phyloP scores from a whole-genome alignment of 2,888 invertebrate genomes.

The Polydrusus pterygomalis region DNA sequence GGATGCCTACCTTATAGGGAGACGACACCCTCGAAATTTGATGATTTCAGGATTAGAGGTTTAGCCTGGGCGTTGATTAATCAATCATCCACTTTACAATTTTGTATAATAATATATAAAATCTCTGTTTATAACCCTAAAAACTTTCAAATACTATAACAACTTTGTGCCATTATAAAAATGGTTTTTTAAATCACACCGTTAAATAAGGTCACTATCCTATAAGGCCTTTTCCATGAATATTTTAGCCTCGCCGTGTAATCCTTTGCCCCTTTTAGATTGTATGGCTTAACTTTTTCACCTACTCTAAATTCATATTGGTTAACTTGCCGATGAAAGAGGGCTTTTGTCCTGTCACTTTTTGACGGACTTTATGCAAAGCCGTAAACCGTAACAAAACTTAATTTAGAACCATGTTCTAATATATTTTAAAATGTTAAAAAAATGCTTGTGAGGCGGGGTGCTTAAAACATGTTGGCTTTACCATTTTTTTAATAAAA shows the following conservation, averaged over 20 bases:
- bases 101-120: not conserved
- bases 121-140: not conserved
- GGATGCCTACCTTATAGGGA: too few relatives aligned
- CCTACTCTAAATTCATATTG: constrained; percentile 13
- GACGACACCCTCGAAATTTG: too few relatives aligned
- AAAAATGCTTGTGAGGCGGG: too few relatives aligned
- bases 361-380: not conserved
- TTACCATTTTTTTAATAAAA: too few relatives aligned
- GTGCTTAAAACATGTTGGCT: too few relatives aligned
- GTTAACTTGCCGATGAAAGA: not conserved
- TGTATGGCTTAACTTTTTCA: constrained; percentile 8
- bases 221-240: not conserved
- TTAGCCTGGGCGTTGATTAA: too few relatives aligned
- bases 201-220: constrained; percentile 12
- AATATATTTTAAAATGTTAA: too few relatives aligned
- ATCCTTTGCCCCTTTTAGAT: constrained; percentile 2
- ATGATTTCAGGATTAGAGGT: too few relatives aligned
- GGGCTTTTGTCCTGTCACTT: constrained; percentile 1
- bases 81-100: too few relatives aligned
- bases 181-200: not conserved
- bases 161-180: not conserved
- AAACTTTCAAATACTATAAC: not conserved
- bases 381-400: too few relatives aligned
- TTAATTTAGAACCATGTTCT: too few relatives aligned
- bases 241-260: constrained; percentile 2